phyloP scores from a whole-genome alignment of 2,113 vertebrate genomes.

The Sorex araneus region DNA sequence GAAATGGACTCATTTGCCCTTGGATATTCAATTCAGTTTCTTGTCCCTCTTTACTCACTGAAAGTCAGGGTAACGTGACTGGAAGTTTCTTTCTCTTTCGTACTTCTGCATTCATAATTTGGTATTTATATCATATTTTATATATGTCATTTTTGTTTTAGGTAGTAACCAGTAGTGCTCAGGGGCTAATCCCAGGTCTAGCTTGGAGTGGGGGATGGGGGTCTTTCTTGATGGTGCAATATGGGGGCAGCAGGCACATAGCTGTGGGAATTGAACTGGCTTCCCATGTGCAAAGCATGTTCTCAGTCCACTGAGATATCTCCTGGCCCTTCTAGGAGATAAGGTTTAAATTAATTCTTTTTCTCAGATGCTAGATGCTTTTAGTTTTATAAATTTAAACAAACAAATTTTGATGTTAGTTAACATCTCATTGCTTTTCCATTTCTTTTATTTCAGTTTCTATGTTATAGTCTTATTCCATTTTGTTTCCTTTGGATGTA shows the following conservation, averaged over 20 bases:
- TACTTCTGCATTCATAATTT: background rate
- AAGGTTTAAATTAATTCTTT: no score
- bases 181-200: no score
- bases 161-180: no score
- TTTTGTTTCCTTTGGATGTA: slow-evolving; percentile 1
- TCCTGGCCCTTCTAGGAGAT: no score
- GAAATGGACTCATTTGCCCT: background rate
- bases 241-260: no score
- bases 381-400: slow-evolving; percentile 2
- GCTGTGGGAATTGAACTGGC: no score
- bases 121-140: background rate
- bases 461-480: background rate
- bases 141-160: no score
- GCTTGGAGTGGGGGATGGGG: no score
- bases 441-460: slow-evolving; percentile 24
- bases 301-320: no score
- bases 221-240: no score
- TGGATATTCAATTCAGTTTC: background rate
- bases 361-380: background rate
- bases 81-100: background rate
- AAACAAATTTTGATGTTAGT: slow-evolving; percentile 9
- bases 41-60: background rate
- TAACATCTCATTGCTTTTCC: background rate
- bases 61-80: background rate
- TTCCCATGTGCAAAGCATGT: no score